phyloP scores from a whole-genome alignment of 2,113 vertebrate genomes.

The Etia nguti region DNA sequence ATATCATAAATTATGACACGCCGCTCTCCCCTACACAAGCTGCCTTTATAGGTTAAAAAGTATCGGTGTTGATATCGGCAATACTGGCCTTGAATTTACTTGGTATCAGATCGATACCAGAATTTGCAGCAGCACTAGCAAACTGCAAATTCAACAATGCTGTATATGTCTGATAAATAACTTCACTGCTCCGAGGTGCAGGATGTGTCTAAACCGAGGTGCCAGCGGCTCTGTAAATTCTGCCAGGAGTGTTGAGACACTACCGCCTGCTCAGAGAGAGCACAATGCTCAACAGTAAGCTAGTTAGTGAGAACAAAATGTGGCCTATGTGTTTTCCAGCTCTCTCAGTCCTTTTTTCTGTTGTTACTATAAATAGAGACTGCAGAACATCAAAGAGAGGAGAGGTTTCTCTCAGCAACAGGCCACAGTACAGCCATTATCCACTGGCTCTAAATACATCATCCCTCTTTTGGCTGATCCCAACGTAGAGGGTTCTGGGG shows the following conservation, averaged over 20 bases:
- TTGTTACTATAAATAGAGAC: conserved; percentile 51
- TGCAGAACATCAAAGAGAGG: conserved; percentile 48
- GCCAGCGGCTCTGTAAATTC: not conserved
- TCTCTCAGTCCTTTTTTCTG: not conserved
- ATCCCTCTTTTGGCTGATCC: conserved; percentile 13
- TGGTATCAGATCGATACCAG: not conserved
- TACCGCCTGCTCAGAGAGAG: conserved; percentile 13
- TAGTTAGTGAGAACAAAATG: conserved; percentile 37
- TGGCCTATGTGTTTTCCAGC: conserved; percentile 24
- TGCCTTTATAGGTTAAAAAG: not conserved
- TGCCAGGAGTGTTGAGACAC: not conserved
- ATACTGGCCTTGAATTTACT: not conserved
- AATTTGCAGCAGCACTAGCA: not conserved
- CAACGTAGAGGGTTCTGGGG: not conserved
- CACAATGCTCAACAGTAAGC: not conserved
- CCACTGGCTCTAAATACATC: conserved; percentile 26
- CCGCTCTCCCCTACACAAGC: not conserved
- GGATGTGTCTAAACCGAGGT: not conserved
- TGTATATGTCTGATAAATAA: conserved; percentile 15
- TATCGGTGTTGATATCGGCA: not conserved
- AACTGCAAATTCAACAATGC: not conserved
- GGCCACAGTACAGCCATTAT: conserved; percentile 39
- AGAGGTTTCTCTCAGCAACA: conserved; percentile 42
- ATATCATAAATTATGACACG: not conserved
- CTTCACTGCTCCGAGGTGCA: not conserved